These are phyloP conservation scores for Ligdia adustata DNA, from an alignment of 2,888 invertebrate genomes.

Conservation along the genomic window DNA sequence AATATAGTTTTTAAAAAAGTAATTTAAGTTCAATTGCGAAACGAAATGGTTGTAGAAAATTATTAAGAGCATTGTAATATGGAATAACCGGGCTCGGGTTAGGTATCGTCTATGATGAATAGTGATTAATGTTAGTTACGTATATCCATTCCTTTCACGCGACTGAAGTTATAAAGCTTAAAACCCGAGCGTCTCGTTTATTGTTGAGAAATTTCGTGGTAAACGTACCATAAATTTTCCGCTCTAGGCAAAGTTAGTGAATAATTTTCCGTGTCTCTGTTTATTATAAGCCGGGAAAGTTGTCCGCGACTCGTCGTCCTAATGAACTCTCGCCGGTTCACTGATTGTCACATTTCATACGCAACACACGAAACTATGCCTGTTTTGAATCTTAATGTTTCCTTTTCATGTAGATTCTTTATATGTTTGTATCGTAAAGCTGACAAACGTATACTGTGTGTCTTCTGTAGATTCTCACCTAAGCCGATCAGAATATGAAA, in stretches of 20 bases:
- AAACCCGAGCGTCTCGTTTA: conserved; percentile 77
- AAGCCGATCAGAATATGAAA: too few relatives aligned
- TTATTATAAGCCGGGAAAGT: conserved; percentile 78
- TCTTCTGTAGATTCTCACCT: too few relatives aligned
- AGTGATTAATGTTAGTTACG: too few relatives aligned
- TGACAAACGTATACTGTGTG: too few relatives aligned
- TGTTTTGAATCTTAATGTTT: conserved; percentile 27
- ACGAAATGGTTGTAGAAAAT: too few relatives aligned
- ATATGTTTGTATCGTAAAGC: too few relatives aligned
- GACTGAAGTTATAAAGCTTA: conserved; percentile 67
- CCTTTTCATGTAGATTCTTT: conserved; percentile 11
- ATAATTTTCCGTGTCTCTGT: conserved; percentile 82
- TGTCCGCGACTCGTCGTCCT: conserved; percentile 66
- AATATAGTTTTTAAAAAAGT: too few relatives aligned
- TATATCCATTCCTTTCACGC: conserved; percentile 58
- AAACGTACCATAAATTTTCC: conserved; percentile 79
- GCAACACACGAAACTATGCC: conserved; percentile 27
- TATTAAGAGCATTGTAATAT: too few relatives aligned
- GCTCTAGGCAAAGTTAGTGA: conserved; percentile 76
- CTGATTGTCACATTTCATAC: conserved; percentile 50
- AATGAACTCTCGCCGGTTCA: conserved; percentile 65
- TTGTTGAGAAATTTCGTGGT: conserved; percentile 77
- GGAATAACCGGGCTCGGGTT: too few relatives aligned
- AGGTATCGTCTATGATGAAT: too few relatives aligned
- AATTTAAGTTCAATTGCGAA: too few relatives aligned